These are phyloP conservation scores for Tenthredo amoena DNA, from an alignment of 2,888 invertebrate genomes.

Conservation along the genomic window DNA sequence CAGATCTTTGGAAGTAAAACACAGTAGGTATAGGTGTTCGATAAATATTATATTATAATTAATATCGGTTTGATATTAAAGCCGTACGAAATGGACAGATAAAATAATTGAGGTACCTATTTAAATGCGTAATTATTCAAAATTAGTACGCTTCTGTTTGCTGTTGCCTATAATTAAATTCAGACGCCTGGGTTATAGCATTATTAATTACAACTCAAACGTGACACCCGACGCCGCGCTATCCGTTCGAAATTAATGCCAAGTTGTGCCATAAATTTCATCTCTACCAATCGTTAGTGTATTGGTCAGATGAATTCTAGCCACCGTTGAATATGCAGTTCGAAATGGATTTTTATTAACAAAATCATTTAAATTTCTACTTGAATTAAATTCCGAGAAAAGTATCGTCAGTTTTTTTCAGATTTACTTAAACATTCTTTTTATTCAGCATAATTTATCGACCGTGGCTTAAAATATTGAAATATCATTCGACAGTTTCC, in stretches of 20 bases:
- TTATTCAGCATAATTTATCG: not conserved
- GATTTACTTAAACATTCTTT: no score
- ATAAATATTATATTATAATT: not conserved
- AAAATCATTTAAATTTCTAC: not conserved
- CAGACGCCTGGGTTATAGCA: constrained; percentile 3
- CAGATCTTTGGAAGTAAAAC: not conserved
- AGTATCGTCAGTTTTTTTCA: not conserved
- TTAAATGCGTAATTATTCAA: not conserved
- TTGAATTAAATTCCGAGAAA: not conserved
- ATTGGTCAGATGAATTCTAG: not conserved
- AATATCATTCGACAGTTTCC: not conserved
- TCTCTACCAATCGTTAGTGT: not conserved
- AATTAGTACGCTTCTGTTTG: not conserved
- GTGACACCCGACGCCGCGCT: not conserved
- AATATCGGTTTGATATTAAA: not conserved
- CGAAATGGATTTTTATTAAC: not conserved
- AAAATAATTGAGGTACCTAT: constrained; percentile 6
- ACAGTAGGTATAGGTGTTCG: not conserved
- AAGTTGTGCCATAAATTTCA: constrained; percentile 20
- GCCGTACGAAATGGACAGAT: not conserved
- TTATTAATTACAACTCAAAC: constrained; percentile 34
- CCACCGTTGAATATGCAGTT: not conserved
- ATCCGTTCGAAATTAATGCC: constrained; percentile 24
- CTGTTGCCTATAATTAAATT: constrained; percentile 25
- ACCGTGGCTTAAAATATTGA: not conserved